Conservation (phyloP, 2,113 vertebrate species). For the Ginglymostoma cirratum region DNA sequence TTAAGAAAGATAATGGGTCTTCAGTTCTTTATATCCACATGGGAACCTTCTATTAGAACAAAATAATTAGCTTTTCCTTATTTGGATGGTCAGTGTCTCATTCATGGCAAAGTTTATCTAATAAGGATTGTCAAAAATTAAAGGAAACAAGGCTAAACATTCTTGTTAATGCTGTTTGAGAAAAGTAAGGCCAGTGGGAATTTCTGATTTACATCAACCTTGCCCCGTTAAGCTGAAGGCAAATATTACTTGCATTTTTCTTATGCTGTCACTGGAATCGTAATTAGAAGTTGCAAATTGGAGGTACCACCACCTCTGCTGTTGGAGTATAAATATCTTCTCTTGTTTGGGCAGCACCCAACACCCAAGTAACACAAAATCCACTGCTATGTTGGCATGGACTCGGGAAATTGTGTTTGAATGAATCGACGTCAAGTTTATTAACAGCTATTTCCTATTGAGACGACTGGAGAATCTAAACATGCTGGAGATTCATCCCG, state of each 20-base stretch:
- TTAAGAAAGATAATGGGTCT: slow-evolving; percentile 4
- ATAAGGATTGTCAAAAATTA: background rate
- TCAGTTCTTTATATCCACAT: slow-evolving; percentile 21
- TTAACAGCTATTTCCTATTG: background rate
- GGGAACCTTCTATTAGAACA: background rate
- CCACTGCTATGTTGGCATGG: background rate
- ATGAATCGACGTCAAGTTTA: background rate
- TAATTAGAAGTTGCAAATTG: background rate
- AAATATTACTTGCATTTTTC: background rate
- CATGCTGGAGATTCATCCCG: background rate
- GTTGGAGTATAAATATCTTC: background rate
- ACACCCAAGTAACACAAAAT: background rate
- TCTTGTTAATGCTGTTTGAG: background rate
- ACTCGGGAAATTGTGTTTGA: background rate
- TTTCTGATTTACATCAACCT: background rate
- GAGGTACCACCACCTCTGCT: background rate
- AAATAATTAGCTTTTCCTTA: slow-evolving; percentile 31
- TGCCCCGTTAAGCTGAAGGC: background rate
- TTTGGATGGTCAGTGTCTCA: background rate
- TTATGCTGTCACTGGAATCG: background rate
- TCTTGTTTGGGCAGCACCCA: background rate
- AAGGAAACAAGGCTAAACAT: background rate
- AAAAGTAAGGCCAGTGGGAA: background rate
- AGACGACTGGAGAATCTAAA: background rate
- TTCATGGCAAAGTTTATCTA: slow-evolving; percentile 21